These are phyloP conservation scores for Mythimna impura DNA, from an alignment of 2,888 invertebrate genomes.

Conservation along the genomic window DNA sequence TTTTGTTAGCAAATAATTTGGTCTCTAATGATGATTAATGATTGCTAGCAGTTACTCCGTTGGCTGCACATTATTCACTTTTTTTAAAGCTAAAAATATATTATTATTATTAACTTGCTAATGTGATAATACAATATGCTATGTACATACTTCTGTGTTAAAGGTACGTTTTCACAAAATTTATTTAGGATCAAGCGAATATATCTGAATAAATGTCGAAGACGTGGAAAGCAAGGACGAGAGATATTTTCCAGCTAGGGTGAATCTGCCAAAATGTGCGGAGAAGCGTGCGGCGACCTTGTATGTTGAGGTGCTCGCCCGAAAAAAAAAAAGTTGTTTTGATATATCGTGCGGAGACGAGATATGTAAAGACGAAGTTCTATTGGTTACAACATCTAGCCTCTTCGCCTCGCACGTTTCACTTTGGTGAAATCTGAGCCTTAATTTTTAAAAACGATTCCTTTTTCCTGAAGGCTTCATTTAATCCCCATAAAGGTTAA, in stretches of 20 bases:
- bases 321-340: too few species aligned
- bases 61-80: constrained; percentile 52
- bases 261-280: background rate
- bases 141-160: constrained; percentile 46
- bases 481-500: too few species aligned
- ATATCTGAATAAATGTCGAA: background rate
- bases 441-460: too few species aligned
- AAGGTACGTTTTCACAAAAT: constrained; percentile 36
- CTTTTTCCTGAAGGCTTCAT: too few species aligned
- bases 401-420: too few species aligned
- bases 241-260: background rate
- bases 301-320: too few species aligned
- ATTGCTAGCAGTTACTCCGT: constrained; percentile 44
- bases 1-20: constrained; percentile 22
- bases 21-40: constrained; percentile 42
- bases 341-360: too few species aligned
- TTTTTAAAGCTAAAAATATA: constrained; percentile 61
- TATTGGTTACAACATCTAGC: too few species aligned
- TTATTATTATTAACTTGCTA: constrained; percentile 53
- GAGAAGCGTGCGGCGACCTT: too few species aligned
- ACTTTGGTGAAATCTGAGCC: too few species aligned
- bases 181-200: background rate
- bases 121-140: constrained; percentile 58
- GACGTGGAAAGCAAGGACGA: background rate
- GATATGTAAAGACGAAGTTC: too few species aligned